Conservation (phyloP, 2,113 vertebrate genomes). For the Leucosticte australis region DNA sequence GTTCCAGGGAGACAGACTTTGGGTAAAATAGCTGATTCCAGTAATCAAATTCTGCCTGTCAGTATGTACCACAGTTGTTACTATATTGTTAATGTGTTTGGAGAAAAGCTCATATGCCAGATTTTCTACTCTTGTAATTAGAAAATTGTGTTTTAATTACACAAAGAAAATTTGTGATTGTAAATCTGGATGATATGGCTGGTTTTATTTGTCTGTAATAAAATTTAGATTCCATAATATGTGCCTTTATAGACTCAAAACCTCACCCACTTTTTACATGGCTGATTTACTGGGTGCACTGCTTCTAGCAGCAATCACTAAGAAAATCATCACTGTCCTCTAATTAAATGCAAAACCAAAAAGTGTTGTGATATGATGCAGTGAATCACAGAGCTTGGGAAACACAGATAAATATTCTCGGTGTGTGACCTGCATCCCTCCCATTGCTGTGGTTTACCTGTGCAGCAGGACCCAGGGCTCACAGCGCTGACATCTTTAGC, state of each 20-base stretch:
- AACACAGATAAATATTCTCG: background rate
- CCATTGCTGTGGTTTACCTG: background rate
- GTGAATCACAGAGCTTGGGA: background rate
- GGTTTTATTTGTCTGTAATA: background rate
- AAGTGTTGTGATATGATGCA: background rate
- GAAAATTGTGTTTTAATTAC: slow-evolving; percentile 15
- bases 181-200: background rate
- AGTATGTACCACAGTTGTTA: background rate
- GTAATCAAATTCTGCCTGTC: background rate
- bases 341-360: background rate
- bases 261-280: background rate
- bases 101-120: background rate
- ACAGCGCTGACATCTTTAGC: background rate
- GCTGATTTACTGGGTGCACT: background rate
- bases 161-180: background rate
- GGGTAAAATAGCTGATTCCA: background rate
- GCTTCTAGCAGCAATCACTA: background rate
- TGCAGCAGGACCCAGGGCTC: background rate
- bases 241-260: background rate
- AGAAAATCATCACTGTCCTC: background rate
- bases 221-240: background rate
- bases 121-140: background rate
- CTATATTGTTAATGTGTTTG: background rate
- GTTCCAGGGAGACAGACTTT: background rate
- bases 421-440: rapidly evolving